These are phyloP conservation scores for Malurus melanocephalus DNA, from an alignment of 2,113 vertebrate species.

Conservation along the genomic window DNA sequence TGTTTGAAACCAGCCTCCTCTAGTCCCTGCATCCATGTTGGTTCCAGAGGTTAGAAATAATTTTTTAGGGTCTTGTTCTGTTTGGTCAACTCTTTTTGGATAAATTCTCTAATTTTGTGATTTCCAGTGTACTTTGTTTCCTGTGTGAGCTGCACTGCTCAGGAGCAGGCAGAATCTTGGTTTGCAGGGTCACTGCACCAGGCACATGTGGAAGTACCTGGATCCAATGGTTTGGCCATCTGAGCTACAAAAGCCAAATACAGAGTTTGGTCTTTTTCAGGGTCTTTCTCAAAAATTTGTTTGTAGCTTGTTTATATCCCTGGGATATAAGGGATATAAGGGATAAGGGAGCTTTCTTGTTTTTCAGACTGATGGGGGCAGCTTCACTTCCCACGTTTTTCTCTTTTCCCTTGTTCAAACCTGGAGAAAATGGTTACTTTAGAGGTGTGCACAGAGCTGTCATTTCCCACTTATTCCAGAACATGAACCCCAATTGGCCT, in stretches of 20 bases:
- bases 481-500: not conserved
- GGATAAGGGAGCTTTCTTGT: rapidly evolving
- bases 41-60: not conserved
- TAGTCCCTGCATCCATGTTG: rapidly evolving
- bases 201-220: not conserved
- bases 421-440: not conserved
- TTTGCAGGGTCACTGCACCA: not conserved
- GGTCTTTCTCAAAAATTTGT: not conserved
- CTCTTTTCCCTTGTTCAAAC: not conserved
- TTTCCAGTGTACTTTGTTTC: not conserved
- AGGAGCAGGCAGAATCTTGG: not conserved
- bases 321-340: not conserved
- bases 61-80: not conserved
- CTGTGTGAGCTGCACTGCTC: not conserved
- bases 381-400: not conserved
- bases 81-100: not conserved
- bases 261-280: not conserved
- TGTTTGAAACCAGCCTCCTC: not conserved
- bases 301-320: not conserved
- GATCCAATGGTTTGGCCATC: not conserved
- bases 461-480: not conserved
- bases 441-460: not conserved
- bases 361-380: not conserved
- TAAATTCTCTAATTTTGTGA: not conserved
- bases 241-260: not conserved